Evolutionary conservation across 2,797 vertebrate species (phyloP), one percentile per base, ranked within the genome.

Genomic region (Molothrus ater): DNA sequence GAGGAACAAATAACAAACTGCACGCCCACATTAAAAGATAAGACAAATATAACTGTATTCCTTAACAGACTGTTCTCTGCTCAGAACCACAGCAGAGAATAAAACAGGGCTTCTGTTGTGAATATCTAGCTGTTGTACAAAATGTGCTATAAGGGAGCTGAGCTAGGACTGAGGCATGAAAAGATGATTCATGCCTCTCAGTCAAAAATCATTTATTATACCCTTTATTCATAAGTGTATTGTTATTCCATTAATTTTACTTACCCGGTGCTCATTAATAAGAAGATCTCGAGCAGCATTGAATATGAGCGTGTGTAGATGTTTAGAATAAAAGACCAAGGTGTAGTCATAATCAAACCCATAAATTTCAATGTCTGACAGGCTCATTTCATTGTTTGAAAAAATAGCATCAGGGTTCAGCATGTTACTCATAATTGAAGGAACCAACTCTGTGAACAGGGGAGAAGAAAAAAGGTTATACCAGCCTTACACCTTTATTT

Each of bases 291-390:
- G 98, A 10, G 99, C 99, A 36, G 99, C 99, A 73, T 98, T 98
- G 97, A 99, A 99, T 95, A 99, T 99, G 60, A 99, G 98, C 0
- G 99, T 99, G 97, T 99, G 99, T 34, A 99, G 98, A 79, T 99
- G 98, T 75, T 98, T 98, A 43, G 99, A 99, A 96, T 99, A 99
- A 91, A 99, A 99, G 6, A 99, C 99, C 96, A 99, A 94, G 0
- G 99, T 99, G 97, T 99, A 99, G 97, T 99, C 99, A 3, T 99
- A 99, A 97, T 99, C 99, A 66, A 99, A 99, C 50, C 99, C 99
- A 15, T 99, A 99, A 97, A 99, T 99, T 97, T 99, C 99, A 1
- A 98, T 99, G 95, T 99, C 99, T 7, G 98, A 98, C 64, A 99
- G 98, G 96, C 99, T 99, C 98, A 99, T 99, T 97, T 99, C 99